These are phyloP conservation scores for Mionectes olivaceus DNA, from an alignment of 2,797 vertebrate species.

Conservation along the genomic window DNA sequence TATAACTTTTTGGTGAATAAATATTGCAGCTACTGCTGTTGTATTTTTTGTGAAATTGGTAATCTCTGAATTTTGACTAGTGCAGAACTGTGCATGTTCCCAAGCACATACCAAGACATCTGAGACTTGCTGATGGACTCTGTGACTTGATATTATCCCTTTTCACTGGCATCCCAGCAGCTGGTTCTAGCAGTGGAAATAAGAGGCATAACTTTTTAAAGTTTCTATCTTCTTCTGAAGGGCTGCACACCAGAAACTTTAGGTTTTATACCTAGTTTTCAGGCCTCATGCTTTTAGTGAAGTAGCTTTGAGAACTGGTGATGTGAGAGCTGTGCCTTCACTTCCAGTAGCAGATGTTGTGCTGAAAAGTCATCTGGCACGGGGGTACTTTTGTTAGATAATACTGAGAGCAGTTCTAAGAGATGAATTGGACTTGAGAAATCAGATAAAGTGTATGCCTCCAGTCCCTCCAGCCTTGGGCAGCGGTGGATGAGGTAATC, in stretches of 20 bases:
- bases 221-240: neutral
- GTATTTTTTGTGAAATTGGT: neutral
- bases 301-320: neutral
- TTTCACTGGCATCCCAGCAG: neutral
- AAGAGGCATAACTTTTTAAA: neutral
- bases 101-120: neutral
- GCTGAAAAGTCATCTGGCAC: neutral
- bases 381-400: neutral
- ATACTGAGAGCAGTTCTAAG: neutral
- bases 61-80: neutral
- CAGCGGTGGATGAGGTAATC: neutral
- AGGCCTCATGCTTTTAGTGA: neutral
- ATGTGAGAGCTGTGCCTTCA: neutral
- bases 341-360: neutral
- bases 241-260: neutral
- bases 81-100: neutral
- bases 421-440: neutral
- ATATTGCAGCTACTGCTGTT: neutral
- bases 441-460: accelerated
- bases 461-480: neutral
- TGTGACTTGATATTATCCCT: neutral
- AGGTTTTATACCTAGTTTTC: neutral
- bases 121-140: neutral
- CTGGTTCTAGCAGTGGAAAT: neutral
- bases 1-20: neutral